These are phyloP conservation scores for Laterallus jamaicensis DNA, from an alignment of 2,113 vertebrate genomes.

Conservation along the genomic window DNA sequence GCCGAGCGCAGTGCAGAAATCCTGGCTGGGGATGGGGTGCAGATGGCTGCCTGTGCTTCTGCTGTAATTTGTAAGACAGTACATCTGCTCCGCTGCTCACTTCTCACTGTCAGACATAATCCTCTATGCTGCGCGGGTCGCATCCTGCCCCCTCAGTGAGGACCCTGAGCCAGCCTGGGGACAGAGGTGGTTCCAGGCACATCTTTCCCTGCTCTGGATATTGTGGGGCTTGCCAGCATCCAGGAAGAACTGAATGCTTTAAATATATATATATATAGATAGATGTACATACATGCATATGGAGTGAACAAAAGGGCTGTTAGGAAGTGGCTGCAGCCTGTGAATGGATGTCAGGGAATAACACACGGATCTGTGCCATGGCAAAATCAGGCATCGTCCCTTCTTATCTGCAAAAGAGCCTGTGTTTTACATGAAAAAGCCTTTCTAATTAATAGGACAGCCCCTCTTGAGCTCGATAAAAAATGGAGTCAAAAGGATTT, in stretches of 20 bases:
- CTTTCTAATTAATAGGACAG: constrained; percentile 56
- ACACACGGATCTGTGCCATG: neutral
- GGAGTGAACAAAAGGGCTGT: neutral
- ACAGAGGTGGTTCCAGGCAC: neutral
- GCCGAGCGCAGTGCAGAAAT: neutral
- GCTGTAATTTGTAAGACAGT: constrained; percentile 1
- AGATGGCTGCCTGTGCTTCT: constrained; percentile 69
- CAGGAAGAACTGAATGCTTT: neutral
- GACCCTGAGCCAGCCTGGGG: neutral
- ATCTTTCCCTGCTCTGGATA: neutral
- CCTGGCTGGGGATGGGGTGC: neutral
- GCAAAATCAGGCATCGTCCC: neutral
- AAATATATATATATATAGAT: neutral
- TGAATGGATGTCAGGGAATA: constrained; percentile 20
- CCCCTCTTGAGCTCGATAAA: constrained; percentile 45
- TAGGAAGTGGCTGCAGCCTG: constrained; percentile 27
- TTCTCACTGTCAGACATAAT: constrained; percentile 59
- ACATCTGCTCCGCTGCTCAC: constrained; percentile 69
- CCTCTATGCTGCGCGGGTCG: neutral
- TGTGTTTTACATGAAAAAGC: constrained; percentile 58
- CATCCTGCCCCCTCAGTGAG: neutral
- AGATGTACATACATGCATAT: neutral
- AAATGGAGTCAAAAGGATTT: constrained; percentile 49
- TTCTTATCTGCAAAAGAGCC: constrained; percentile 38
- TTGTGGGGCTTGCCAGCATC: neutral